Evolutionary conservation across 2,113 vertebrate genomes (phyloP), one percentile per base, ranked within the genome.

Genomic region (Hiodon alosoides): DNA sequence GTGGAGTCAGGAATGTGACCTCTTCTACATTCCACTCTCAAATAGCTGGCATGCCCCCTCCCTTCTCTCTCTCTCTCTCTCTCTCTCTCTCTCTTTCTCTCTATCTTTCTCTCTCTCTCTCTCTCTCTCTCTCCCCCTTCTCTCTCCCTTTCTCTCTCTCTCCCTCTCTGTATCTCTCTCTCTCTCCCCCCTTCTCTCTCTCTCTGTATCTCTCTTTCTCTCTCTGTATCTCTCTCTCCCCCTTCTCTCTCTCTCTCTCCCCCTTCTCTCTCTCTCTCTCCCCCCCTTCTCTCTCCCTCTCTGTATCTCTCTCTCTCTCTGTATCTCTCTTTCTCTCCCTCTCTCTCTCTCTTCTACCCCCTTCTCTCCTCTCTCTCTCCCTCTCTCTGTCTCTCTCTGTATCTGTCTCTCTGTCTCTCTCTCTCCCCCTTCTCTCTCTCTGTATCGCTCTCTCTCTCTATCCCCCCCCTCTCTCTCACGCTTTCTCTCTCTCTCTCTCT

Each of bases 1-100:
- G 81, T 79, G 57, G 72, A 86, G 81, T 79, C 77, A 86, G 86
- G 85, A 87, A 90, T 89, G 87, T 85, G 84, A 88, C 84, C 83
- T 86, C 85, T 80, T 84, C 78, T 80, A 81, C 86, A 88, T 89
- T 89, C 86, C 84, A 82, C 55, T 77, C 84, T 85, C 80, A 82
- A 87, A 87, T 85, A 82, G 84, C 82, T 87, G 81, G 81, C 84
- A 83, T 75, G 82, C 78, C 70, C 79, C 81, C 73, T 65, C 65
- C 71, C 53, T 13, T 67, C 31, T 69, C 31, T 70, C 50, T 69
- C 65, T 76, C 6, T 53, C 13, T 64, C 70, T 31, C 53, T 64
- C 46, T 76, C 16, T 58, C 10, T 46, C 7, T 48, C 2, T 67
- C 57, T 62, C 5, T 67, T 9, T 5, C 10, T 57, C n/a, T 48